Evolutionary conservation across 1,140 invertebrate genomes (phyloP).

Genomic region (Chymomyza costata): DNA sequence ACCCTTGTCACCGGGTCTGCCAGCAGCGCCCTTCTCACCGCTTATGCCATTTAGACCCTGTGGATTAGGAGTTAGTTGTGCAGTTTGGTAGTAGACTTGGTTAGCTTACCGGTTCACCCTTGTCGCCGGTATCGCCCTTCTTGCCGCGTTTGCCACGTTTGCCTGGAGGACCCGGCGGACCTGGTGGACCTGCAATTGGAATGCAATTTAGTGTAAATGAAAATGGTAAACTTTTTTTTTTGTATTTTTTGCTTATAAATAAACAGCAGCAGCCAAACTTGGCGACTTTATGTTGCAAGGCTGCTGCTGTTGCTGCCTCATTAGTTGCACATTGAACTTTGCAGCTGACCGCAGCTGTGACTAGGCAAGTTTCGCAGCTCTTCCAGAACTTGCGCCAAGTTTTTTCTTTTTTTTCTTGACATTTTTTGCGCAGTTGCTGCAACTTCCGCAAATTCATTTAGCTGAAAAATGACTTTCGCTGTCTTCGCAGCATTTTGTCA

Average conservation of each 20-base stretch:
- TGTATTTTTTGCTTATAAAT: slow-evolving; percentile 11
- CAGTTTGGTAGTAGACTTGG: not conserved
- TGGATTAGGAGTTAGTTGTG: slow-evolving; percentile 24
- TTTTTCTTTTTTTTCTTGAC: slow-evolving; percentile 22
- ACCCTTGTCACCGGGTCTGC: slow-evolving; percentile 90
- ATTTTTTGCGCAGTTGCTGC: slow-evolving; percentile 60
- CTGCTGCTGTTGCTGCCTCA: slow-evolving; percentile 45
- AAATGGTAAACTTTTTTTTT: slow-evolving; percentile 10
- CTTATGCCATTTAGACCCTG: slow-evolving; percentile 95
- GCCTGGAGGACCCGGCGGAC: slow-evolving; percentile 85
- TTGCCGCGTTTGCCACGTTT: slow-evolving; percentile 92
- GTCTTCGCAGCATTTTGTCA: slow-evolving; percentile 39
- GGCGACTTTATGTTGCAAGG: slow-evolving; percentile 7
- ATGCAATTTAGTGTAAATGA: slow-evolving; percentile 33
- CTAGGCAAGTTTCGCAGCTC: slow-evolving; percentile 20
- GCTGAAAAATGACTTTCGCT: slow-evolving; percentile 69
- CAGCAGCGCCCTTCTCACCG: slow-evolving; percentile 95
- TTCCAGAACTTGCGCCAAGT: slow-evolving; percentile 4
- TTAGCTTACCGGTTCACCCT: slow-evolving; percentile 83
- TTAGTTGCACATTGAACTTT: slow-evolving; percentile 61
- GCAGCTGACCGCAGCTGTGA: slow-evolving; percentile 46
- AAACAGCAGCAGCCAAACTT: slow-evolving; percentile 8
- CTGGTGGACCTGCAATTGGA: slow-evolving; percentile 81
- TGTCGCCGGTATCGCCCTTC: slow-evolving; percentile 89
- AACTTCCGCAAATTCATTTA: slow-evolving; percentile 69